Base-by-base conservation (phyloP, 2,888 invertebrate species). In the Agriopis marginaria region DNA sequence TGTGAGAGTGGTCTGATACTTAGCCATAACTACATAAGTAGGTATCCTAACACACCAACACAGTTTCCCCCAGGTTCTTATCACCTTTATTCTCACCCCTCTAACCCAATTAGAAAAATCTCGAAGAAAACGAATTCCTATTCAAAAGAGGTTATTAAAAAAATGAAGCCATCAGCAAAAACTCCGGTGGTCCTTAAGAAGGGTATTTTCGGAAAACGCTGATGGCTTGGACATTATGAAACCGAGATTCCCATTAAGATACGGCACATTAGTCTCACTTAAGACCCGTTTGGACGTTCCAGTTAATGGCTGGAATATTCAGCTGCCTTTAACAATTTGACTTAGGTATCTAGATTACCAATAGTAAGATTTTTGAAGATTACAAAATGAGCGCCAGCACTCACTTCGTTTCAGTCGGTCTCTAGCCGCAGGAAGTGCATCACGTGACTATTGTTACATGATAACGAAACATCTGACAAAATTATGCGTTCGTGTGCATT, bases 221-320 rank as follows among this genome's bases (percentile, higher is more conserved):
- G 93, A 93, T 93, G 92, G 89, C 87, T 86, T 86, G 88, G 89
- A 89, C 90, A 89, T 92, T 92, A 92, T 88, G 89, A 90, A 85
- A 85, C 89, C 88, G 78, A 90, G 93, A 93, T 93, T 91, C 88
- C 92, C 91, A 93, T 93, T 93, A 91, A 91, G 93, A 93, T 93
- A 92, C 78, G 84, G 82, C 79, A 88, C 90, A 92, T 92, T 92
- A 92, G 91, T 89, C 89, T 87, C 85, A 82, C 84, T 89, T 84
- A 79, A 79, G 86, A 63, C 74, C 66, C 80, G 82, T 89, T 91
- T 79, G 68, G 66, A 70, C 72, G 75, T 12, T 53, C 70, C 40
- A 63, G 66, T 54, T 32, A 32, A 32, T 32, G 32, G 2, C 1
- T 3, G 32, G 32, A 32, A 5, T 32, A 3, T 32, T 32, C 32